These are phyloP conservation scores for Phoeniculus purpureus DNA, from an alignment of 2,797 vertebrate species.

Conservation along the genomic window DNA sequence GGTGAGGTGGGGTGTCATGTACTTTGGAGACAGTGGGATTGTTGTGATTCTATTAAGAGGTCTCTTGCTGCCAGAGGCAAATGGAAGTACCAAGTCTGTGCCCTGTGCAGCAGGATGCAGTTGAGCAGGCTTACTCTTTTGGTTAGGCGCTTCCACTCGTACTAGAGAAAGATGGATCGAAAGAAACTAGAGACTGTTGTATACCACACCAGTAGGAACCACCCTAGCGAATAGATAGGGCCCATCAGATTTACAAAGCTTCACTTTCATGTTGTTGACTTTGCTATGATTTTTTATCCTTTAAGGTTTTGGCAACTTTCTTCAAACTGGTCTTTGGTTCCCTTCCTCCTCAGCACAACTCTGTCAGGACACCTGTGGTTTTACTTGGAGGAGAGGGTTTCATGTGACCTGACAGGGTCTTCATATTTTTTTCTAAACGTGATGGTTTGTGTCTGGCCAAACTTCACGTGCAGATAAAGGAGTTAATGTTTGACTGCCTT, in stretches of 20 bases:
- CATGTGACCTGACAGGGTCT: background rate
- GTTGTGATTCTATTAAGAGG: background rate
- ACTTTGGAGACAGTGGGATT: background rate
- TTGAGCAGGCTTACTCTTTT: background rate
- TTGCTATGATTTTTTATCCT: background rate
- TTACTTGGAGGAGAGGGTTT: background rate
- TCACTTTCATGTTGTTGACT: background rate
- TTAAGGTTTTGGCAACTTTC: background rate
- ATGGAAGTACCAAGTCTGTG: background rate
- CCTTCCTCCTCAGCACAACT: background rate
- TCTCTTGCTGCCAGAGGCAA: background rate
- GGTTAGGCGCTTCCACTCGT: background rate
- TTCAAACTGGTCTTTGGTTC: background rate
- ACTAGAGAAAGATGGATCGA: background rate
- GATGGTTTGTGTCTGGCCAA: background rate
- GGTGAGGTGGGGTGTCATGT: background rate
- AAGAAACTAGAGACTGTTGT: background rate
- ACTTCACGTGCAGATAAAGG: background rate
- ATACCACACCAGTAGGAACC: background rate
- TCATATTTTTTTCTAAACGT: background rate
- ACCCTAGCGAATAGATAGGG: background rate
- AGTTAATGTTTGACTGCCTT: background rate
- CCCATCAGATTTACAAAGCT: background rate
- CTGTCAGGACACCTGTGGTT: background rate
- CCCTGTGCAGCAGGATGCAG: background rate